Evolutionary conservation across 2,113 vertebrate genomes (phyloP), one percentile per base, ranked within the genome.

Genomic region (Mugil cephalus): DNA sequence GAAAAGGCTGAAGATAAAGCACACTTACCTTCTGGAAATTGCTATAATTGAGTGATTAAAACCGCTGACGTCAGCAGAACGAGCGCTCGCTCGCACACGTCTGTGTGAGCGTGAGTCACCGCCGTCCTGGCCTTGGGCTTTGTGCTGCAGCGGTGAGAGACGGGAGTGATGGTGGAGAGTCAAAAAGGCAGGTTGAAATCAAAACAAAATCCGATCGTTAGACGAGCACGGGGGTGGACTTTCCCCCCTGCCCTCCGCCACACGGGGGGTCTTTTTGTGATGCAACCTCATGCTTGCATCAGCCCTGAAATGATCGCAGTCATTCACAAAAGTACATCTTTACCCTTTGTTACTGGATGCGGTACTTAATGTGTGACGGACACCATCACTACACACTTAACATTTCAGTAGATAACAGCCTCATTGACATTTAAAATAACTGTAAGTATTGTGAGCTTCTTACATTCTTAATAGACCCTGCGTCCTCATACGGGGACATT

Each of bases 1-100:
- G 63, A 53, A 46, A 11, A 62, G 30, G n/a, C 45, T 10, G 52
- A 69, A 70, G 69, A 85, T 52, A 35, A 76, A 80, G 63, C 47
- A 1, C 59, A 42, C 42, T 55, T 69, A 76, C 67, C 83, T 76
- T 70, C 74, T 63, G 64, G 67, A 76, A 80, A 76, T 61, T 79
- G 78, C 80, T 62, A 14, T 84, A 83, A 87, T 83, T 81, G 74
- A 73, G 81, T 67, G 85, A 87, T 89, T 73, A 89, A 85, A 67
- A 59, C 36, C 0, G n/a, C 10, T 88, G 85, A 88, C 79, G 74
- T 89, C 81, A 89, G 4, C 30, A 72, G 79, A 81, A 73, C 56
- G 60, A 78, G 24, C 13, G 35, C 77, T 59, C 74, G 76, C 40
- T 67, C 72, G 80, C 58, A 68, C 74, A 66, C 15, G 42, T 12